Conservation (phyloP, 2,888 invertebrate genomes). For the Agrilus mali region DNA sequence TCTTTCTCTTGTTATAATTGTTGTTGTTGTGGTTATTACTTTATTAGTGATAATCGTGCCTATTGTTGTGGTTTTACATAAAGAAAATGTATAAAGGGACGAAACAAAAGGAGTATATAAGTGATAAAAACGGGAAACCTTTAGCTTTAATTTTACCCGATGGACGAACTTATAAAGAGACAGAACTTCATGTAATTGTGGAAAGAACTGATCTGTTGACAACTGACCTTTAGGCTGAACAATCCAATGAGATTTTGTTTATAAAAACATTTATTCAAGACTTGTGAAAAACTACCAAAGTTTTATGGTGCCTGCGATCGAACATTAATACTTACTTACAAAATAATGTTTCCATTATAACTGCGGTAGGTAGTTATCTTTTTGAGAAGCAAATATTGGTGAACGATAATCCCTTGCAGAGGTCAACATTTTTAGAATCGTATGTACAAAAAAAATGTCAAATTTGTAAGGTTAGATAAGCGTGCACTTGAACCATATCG, state of each 20-base stretch:
- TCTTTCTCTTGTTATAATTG: conserved; percentile 27
- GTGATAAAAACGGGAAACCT: conserved; percentile 41
- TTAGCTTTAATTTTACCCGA: conserved; percentile 67
- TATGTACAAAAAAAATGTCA: no score
- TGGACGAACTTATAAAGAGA: conserved; percentile 70
- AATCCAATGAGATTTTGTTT: not conserved
- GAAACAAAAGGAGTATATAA: conserved; percentile 34
- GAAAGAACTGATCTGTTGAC: conserved; percentile 73
- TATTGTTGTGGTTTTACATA: conserved; percentile 30
- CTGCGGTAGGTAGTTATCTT: no score
- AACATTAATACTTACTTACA: no score
- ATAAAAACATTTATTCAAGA: no score
- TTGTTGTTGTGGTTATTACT: conserved; percentile 33
- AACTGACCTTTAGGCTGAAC: conserved; percentile 50
- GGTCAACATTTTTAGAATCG: no score
- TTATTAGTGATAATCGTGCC: conserved; percentile 33
- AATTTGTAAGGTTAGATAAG: no score
- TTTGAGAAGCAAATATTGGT: no score
- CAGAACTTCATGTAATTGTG: conserved; percentile 74
- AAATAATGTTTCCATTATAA: no score
- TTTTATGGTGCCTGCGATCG: no score
- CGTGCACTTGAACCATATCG: no score
- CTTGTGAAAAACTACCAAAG: no score
- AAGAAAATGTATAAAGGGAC: conserved; percentile 29
- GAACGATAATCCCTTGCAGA: no score